Conservation (phyloP, 2,888 invertebrate genomes). For the Petrophora chlorosata region DNA sequence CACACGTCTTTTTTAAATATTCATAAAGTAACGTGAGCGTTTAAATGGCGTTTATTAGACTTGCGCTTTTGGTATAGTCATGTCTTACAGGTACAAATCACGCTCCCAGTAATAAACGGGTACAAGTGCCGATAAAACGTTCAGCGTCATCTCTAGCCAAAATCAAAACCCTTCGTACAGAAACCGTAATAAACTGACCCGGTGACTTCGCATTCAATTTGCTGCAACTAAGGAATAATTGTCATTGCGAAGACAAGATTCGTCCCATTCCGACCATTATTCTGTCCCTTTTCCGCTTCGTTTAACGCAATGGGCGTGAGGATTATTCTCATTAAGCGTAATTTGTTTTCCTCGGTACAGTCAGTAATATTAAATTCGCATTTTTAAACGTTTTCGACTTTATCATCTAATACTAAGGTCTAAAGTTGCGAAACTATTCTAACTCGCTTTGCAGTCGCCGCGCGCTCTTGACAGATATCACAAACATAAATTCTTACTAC, state of each 20-base stretch:
- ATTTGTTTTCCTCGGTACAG: constrained; percentile 48
- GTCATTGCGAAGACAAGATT: constrained; percentile 47
- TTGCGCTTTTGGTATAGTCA: too few species aligned
- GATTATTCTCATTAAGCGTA: constrained; percentile 55
- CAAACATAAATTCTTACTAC: constrained; percentile 30
- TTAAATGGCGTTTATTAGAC: too few species aligned
- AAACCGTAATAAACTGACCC: constrained; percentile 24
- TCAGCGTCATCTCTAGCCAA: not conserved
- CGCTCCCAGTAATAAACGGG: too few species aligned
- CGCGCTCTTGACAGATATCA: constrained; percentile 42
- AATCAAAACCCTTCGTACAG: constrained; percentile 22
- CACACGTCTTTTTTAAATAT: too few species aligned
- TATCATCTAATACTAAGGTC: constrained; percentile 4
- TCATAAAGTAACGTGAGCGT: too few species aligned
- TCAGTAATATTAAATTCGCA: constrained; percentile 19
- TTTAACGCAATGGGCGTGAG: constrained; percentile 47
- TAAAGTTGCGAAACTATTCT: not conserved
- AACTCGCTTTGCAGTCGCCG: constrained; percentile 14
- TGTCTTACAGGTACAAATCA: too few species aligned
- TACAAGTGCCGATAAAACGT: not conserved
- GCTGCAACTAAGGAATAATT: constrained; percentile 43
- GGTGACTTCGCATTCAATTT: constrained; percentile 40
- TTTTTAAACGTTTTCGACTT: constrained; percentile 9
- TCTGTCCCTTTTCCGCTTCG: constrained; percentile 51
- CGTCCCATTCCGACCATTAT: constrained; percentile 42